These are phyloP conservation scores for Atta texana DNA, from an alignment of 1,140 invertebrate species.

Conservation along the genomic window DNA sequence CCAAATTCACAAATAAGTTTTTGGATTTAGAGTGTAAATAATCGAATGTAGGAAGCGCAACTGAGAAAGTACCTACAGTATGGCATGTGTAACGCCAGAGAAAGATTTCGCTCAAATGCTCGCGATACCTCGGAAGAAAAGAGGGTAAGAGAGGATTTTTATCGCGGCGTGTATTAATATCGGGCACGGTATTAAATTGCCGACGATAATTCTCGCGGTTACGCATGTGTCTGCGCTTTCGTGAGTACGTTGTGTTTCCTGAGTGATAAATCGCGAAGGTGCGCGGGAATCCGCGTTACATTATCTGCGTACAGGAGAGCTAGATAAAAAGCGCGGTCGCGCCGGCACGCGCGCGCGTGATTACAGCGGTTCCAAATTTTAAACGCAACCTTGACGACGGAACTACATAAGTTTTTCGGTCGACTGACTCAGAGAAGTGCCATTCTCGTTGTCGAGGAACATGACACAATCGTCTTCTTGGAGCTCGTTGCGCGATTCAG, in stretches of 20 bases:
- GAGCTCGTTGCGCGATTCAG: conserved; percentile 10
- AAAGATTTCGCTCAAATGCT: conserved; percentile 18
- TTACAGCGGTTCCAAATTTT: conserved; percentile 46
- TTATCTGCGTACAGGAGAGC: background rate
- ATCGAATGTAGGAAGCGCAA: background rate
- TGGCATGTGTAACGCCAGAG: background rate
- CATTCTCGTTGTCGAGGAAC: conserved; percentile 36
- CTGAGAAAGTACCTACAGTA: too few species aligned
- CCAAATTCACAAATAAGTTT: background rate
- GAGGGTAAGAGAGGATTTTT: conserved; percentile 12
- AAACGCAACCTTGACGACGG: conserved; percentile 45
- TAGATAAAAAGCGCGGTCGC: conserved; percentile 18
- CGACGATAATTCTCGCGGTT: conserved; percentile 32
- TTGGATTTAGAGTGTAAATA: background rate
- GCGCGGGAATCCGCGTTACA: background rate
- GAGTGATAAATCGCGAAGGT: conserved; percentile 24
- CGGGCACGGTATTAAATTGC: conserved; percentile 32
- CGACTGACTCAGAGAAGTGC: conserved; percentile 43
- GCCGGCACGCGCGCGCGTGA: background rate
- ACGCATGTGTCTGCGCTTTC: conserved; percentile 9
- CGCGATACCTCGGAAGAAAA: background rate
- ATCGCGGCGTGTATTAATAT: conserved; percentile 20
- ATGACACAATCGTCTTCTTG: conserved; percentile 56
- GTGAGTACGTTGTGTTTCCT: background rate
- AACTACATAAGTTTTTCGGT: conserved; percentile 50